These are phyloP conservation scores for Tachysurus fulvidraco DNA, from an alignment of 2,113 vertebrate species.

Conservation along the genomic window DNA sequence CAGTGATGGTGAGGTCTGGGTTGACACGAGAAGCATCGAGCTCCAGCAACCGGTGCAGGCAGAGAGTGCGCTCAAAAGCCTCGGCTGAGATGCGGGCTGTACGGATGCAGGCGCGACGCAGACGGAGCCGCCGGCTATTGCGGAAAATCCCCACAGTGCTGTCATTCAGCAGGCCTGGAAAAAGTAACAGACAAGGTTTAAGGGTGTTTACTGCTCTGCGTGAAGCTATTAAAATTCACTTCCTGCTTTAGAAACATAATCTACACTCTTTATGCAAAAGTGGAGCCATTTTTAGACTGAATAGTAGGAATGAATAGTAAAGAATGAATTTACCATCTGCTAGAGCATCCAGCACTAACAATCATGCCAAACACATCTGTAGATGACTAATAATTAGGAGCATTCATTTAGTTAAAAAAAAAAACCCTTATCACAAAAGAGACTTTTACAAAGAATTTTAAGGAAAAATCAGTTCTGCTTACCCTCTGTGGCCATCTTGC, in stretches of 20 bases:
- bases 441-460: background rate
- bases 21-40: conserved; percentile 94
- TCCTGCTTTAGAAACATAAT: background rate
- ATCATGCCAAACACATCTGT: background rate
- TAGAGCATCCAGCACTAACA: background rate
- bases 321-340: background rate
- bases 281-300: background rate
- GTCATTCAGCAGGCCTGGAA: conserved; percentile 90
- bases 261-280: background rate
- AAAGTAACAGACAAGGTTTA: background rate
- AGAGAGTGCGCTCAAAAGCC: conserved; percentile 91
- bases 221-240: background rate
- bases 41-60: conserved; percentile 91
- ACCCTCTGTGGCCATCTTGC: conserved; percentile 95
- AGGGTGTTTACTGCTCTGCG: background rate
- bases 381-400: background rate
- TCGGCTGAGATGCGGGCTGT: conserved; percentile 95
- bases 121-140: conserved; percentile 84
- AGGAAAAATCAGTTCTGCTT: conserved; percentile 52
- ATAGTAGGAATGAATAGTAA: background rate
- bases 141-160: conserved; percentile 94
- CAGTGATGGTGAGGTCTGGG: conserved; percentile 94
- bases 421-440: background rate
- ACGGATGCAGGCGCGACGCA: conserved; percentile 92
- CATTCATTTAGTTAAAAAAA: background rate